Base-by-base conservation (phyloP, 2,113 vertebrate species). In the Pteronura brasiliensis region DNA sequence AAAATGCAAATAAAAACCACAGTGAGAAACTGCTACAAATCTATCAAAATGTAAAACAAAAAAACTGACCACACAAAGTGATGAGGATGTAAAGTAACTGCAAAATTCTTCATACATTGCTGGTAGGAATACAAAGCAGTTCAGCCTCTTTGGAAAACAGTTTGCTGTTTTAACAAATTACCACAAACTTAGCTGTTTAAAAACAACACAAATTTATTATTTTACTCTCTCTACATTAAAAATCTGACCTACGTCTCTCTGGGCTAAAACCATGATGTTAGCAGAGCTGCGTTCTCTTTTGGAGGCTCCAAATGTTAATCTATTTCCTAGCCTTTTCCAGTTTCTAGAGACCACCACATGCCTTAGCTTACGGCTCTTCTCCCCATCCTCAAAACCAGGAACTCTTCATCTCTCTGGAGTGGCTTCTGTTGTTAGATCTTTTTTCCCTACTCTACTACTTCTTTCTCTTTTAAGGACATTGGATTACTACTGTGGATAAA, bases 1-100 rank as follows among this genome's bases (percentile, higher is more conserved):
- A 74, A 76, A 84, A 39, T 52, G 31, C 34, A 69, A 97, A 93
- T 92, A 92, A 94, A 92, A 95, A 84, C 44, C 71, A 67, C 39
- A 76, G 76, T n/a, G 25, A 90, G 61, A 79, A 84, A 88, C 31
- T 83, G 74, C 36, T 65, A 82, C 47, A 90, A n/a, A 74, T 36
- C 72, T 81, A 55, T 39, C 12, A 96, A 31, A 84, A 79, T 65
- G 34, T 88, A 39, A 84, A 83, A 34, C 67, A 57, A 92, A 89
- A 87, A 84, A 21, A 77, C 5, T 71, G 44, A 76, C 23, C 89
- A 65, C 57, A 94, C 42, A 55, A 59, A 80, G 7, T n/a, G 44
- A 80, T 47, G 63, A 84, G 63, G 25, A 59, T 23, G 0, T 79
- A 88, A 94, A 84, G 34, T 52, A 96, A 79, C 15, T 57, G 18